phyloP scores from a whole-genome alignment of 2,113 vertebrate species.

The Cebus imitator region DNA sequence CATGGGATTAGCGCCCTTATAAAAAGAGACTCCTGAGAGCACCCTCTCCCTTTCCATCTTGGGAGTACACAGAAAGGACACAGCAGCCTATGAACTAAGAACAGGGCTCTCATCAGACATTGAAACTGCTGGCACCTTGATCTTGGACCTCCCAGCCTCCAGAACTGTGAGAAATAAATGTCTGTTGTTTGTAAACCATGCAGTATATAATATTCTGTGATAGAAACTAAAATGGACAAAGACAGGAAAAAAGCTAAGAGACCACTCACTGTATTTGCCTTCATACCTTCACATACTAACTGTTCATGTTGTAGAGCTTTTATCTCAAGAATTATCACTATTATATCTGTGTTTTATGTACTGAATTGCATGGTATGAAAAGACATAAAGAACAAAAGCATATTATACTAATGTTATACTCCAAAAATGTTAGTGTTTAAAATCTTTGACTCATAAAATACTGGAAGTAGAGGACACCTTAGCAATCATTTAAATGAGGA shows the following conservation, averaged over 20 bases:
- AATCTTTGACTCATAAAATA: neutral
- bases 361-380: neutral
- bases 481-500: neutral
- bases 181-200: neutral
- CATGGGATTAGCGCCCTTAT: neutral
- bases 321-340: neutral
- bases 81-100: neutral
- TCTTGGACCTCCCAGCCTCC: neutral
- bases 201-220: neutral
- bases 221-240: neutral
- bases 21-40: neutral
- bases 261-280: neutral
- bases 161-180: neutral
- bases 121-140: neutral
- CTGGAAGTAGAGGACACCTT: neutral
- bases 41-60: rapidly evolving
- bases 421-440: neutral
- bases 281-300: neutral
- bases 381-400: neutral
- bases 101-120: neutral
- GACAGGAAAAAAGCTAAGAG: neutral
- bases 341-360: neutral
- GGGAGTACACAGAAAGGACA: neutral
- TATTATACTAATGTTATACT: neutral
- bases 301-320: neutral